phyloP scores from a whole-genome alignment of 2,888 invertebrate genomes.

The Heliconius ismenius region DNA sequence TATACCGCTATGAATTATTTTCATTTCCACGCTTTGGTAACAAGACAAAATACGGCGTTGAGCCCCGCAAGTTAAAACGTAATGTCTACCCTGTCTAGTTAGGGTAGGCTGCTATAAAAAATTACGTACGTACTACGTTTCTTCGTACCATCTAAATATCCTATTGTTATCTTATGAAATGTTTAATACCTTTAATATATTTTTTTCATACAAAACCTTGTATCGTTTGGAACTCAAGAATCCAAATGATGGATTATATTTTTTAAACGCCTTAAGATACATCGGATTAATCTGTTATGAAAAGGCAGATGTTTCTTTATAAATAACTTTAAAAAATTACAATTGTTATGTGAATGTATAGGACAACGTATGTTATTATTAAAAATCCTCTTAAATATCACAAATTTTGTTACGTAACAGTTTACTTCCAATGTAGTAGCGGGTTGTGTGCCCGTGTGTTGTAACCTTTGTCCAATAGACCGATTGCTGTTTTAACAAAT shows the following conservation, averaged over 20 bases:
- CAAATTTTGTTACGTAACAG: not conserved
- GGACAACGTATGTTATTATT: not conserved
- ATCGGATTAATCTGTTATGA: conserved; percentile 48
- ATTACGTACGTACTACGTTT: not conserved
- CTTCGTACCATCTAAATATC: not conserved
- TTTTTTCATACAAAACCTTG: conserved; percentile 40
- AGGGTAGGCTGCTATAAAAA: not conserved
- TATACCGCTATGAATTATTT: not conserved
- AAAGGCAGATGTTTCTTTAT: conserved; percentile 49
- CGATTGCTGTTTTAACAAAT: not conserved
- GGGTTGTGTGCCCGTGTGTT: not conserved
- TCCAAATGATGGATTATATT: conserved; percentile 48
- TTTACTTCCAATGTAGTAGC: not conserved
- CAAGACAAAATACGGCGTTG: not conserved
- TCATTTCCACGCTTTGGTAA: not conserved
- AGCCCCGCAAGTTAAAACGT: not conserved
- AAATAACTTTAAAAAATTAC: conserved; percentile 8
- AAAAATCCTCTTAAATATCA: conserved; percentile 11
- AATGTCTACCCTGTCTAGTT: no score
- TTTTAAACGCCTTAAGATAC: conserved; percentile 44
- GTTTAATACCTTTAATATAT: conserved; percentile 23
- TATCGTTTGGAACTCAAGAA: conserved; percentile 45
- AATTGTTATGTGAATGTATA: conserved; percentile 9
- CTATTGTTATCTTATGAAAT: conserved; percentile 19
- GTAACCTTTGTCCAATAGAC: not conserved